phyloP scores from a whole-genome alignment of 2,113 vertebrate genomes.

The Mustela lutreola region DNA sequence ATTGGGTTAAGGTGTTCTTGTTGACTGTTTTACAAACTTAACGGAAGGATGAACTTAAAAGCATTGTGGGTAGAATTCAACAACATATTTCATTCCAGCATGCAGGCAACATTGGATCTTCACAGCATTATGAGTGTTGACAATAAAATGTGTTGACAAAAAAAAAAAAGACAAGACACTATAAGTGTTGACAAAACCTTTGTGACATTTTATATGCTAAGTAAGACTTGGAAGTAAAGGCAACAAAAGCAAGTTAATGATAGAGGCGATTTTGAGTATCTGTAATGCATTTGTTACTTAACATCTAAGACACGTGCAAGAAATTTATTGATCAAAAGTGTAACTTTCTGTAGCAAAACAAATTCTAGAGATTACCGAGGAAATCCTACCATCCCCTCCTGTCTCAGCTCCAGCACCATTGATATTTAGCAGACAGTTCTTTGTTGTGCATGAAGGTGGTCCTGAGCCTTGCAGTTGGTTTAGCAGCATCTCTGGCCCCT shows the following conservation, averaged over 20 bases:
- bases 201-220: slow-evolving; percentile 47
- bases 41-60: neutral
- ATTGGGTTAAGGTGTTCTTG: neutral
- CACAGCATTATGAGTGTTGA: neutral
- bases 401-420: neutral
- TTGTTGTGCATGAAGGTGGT: neutral
- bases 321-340: slow-evolving; percentile 5
- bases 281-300: neutral
- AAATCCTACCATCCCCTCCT: neutral
- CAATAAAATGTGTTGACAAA: neutral
- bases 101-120: neutral
- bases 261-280: slow-evolving; percentile 9
- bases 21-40: slow-evolving; percentile 9
- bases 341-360: slow-evolving; percentile 19
- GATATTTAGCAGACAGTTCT: neutral
- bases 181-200: neutral
- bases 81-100: neutral
- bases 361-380: slow-evolving; percentile 2
- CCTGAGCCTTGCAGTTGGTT: neutral
- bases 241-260: slow-evolving; percentile 16
- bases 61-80: neutral
- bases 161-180: neutral
- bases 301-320: neutral
- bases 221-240: slow-evolving; percentile 27
- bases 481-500: neutral